Conservation (phyloP, 2,888 invertebrate genomes). For the Standfussiana lucernea region DNA sequence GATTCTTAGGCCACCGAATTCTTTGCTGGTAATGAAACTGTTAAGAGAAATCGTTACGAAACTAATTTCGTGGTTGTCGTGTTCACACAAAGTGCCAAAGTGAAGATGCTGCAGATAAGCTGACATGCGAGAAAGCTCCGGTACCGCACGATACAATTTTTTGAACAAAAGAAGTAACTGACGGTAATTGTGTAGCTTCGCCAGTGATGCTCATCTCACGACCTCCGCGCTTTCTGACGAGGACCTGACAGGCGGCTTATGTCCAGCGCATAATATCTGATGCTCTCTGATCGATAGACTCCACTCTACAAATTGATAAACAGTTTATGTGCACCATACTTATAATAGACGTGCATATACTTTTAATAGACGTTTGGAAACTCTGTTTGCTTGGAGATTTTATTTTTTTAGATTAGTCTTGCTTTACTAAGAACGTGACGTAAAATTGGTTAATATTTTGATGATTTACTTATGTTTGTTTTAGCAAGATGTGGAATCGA, state of each 20-base stretch:
- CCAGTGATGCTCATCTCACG: slow-evolving; percentile 60
- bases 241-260: neutral
- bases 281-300: slow-evolving; percentile 4
- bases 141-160: slow-evolving; percentile 39
- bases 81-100: slow-evolving; percentile 9
- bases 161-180: slow-evolving; percentile 58
- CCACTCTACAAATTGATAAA: neutral
- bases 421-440: neutral
- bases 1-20: neutral
- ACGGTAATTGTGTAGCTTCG: slow-evolving; percentile 46
- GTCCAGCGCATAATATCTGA: slow-evolving; percentile 14
- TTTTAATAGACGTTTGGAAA: neutral
- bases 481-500: slow-evolving; percentile 9
- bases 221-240: slow-evolving; percentile 25
- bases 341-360: neutral
- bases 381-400: neutral
- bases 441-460: slow-evolving; percentile 6
- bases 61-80: slow-evolving; percentile 33
- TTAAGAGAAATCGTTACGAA: slow-evolving; percentile 28
- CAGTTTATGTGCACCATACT: neutral
- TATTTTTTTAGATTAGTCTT: neutral
- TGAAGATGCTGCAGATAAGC: slow-evolving; percentile 34
- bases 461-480: slow-evolving; percentile 35
- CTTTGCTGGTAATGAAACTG: slow-evolving; percentile 3
- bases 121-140: slow-evolving; percentile 44